A percentile compares a stretch with the other conserved stretches of the same genome.
These are phyloP conservation scores for Atractosteus spatula DNA, from an alignment of 2,113 vertebrate genomes.

Conservation along the genomic window DNA sequence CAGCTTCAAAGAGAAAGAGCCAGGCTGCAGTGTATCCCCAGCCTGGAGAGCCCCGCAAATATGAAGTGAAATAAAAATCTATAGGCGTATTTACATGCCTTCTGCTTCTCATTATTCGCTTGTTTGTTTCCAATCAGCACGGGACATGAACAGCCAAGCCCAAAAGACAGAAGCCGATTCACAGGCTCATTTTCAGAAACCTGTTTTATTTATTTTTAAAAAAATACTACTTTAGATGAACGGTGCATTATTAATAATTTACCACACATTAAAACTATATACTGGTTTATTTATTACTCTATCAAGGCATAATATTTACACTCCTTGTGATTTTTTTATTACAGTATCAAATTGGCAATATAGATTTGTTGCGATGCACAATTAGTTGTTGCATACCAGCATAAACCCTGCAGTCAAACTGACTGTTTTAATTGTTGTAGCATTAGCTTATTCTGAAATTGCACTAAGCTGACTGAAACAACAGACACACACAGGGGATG, in stretches of 20 bases:
- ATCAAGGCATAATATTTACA: conserved; percentile 13
- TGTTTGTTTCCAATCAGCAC: not conserved
- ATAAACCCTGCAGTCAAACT: too few relatives aligned
- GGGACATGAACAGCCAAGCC: not conserved
- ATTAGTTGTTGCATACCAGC: not conserved
- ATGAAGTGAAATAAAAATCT: not conserved
- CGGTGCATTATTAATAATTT: conserved; percentile 14
- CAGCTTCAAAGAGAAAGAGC: conserved; percentile 11
- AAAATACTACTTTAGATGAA: not conserved
- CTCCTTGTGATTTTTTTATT: conserved; percentile 23
- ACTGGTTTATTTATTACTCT: conserved; percentile 22
- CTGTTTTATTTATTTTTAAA: not conserved
- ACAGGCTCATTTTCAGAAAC: not conserved
- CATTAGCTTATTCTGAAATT: not conserved
- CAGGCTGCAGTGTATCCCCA: conserved; percentile 1
- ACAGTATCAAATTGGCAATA: conserved; percentile 11
- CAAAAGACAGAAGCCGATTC: not conserved
- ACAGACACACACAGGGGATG: too few relatives aligned
- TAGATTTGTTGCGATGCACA: conserved; percentile 20
- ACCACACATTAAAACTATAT: conserved; percentile 9
- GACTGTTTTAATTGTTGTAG: not conserved
- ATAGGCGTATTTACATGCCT: conserved; percentile 1
- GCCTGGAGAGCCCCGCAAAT: conserved; percentile 7
- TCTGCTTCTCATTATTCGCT: not conserved
- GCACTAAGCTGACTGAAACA: too few relatives aligned